Evolutionary conservation across 2,888 invertebrate species (phyloP), one percentile per base, ranked within the genome.

Genomic region (Sericinus montela): DNA sequence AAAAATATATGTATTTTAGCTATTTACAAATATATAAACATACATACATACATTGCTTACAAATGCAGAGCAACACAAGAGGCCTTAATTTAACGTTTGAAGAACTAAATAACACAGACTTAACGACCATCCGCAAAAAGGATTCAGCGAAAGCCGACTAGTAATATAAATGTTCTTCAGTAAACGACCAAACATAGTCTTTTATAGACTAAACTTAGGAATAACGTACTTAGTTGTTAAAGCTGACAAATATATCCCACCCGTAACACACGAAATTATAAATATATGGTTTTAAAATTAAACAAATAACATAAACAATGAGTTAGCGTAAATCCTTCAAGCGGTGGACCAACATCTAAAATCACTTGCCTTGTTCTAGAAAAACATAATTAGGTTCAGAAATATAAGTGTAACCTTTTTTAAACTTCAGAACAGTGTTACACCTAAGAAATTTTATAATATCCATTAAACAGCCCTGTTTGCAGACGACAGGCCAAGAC

Each of bases 31-130:
- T 82, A 78, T 84, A 80, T 84, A 79, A 84, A 89, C 83, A 87
- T 87, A 88, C 89, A 90, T 89, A 90, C 89, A 89, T 90, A 90
- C 90, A 90, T 90, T 91, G 81, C 85, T 71, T 81, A 79, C 79
- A 86, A 87, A 87, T 87, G 88, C 87, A 85, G 83, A 86, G 86
- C 87, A 87, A 88, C 84, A 83, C 82, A 86, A 82, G 73, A 81
- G 73, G 74, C 78, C 84, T 82, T 83, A 86, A 67, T 73, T 79
- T 83, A 74, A 75, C 68, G n/a, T 70, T 70, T 75, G 79, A 82
- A 79, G 68, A 87, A 84, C 80, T 82, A 82, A 85, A 82, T 86
- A 88, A 87, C 87, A 86, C 84, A 84, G 85, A 83, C 73, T 74
- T 74, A 79, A 74, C 72, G 75, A 84, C 75, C 81, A 75, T 72